Evolutionary conservation across 2,113 vertebrate species (phyloP), one percentile per base, ranked within the genome.

Genomic region (Corythornis madagascariensis): DNA sequence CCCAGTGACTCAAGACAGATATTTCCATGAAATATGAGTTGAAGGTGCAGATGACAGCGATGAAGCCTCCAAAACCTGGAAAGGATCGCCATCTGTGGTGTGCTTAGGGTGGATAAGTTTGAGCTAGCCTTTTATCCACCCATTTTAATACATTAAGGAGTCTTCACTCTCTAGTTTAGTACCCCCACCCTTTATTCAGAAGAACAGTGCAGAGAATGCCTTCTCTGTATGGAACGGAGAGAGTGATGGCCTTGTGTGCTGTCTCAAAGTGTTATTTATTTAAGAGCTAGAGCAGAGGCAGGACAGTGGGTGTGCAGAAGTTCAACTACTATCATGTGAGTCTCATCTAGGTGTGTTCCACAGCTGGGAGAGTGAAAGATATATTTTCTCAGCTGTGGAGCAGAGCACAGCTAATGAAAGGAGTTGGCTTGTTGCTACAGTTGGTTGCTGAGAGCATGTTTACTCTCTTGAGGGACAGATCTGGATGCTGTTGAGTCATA

Each of bases 371-470:
- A 71, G 69, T 2, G 2, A 48, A 16, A 43, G 42, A 29, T 35
- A 33, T 66, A 28, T 94, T 91, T 93, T 72, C 82, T 93, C 84
- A 88, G 82, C 48, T 74, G 78, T 4, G 10, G 31, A 78, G 55
- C 40, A 60, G 73, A 42, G 31, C 9, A 7, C 11, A 25, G 40
- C 53, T 72, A 22, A 82, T 64, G 89, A 82, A 86, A 94, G 69
- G 70, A 79, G 57, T 4, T 74, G 56, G 43, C 92, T 94, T 96
- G 78, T 86, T 92, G 84, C 70, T 81, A 20, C 55, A 69, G 16
- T 83, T 88, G 87, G 80, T 81, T 90, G 48, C 43, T 64, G 67
- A 73, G 48, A 83, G 55, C 57, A 60, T 6, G 1, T 74, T 92
- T 73, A 42, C 29, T 93, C 88, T 88, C 73, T 61, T 29, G 76